These are phyloP conservation scores for Erythrocercus mccallii DNA, from an alignment of 2,113 vertebrate genomes.

Conservation along the genomic window DNA sequence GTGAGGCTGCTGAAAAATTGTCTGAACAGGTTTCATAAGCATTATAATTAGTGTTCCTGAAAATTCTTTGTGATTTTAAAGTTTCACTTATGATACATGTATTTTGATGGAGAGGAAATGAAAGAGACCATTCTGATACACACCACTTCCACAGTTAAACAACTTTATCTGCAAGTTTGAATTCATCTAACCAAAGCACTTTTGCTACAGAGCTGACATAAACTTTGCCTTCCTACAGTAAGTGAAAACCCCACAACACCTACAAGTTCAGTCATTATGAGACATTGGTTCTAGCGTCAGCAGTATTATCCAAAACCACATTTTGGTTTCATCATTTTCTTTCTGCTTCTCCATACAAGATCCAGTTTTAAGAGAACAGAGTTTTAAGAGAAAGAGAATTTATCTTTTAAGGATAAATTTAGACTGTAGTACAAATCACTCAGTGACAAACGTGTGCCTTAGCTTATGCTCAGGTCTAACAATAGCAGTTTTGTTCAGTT, in stretches of 20 bases:
- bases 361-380: neutral
- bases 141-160: neutral
- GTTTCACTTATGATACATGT: neutral
- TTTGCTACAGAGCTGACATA: neutral
- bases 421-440: neutral
- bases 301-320: neutral
- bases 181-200: neutral
- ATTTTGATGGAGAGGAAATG: neutral
- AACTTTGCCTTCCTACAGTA: neutral
- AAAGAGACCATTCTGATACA: neutral
- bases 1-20: neutral
- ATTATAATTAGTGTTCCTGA: neutral
- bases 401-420: neutral
- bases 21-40: neutral
- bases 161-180: neutral
- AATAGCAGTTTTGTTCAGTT: neutral
- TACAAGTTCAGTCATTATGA: neutral
- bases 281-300: neutral
- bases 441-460: neutral
- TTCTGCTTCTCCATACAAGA: neutral
- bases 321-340: neutral
- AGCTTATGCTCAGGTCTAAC: neutral
- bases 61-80: neutral
- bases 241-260: neutral
- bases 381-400: neutral